These are phyloP conservation scores for Cyrtonyx montezumae DNA, from an alignment of 2,113 vertebrate genomes.

Conservation along the genomic window DNA sequence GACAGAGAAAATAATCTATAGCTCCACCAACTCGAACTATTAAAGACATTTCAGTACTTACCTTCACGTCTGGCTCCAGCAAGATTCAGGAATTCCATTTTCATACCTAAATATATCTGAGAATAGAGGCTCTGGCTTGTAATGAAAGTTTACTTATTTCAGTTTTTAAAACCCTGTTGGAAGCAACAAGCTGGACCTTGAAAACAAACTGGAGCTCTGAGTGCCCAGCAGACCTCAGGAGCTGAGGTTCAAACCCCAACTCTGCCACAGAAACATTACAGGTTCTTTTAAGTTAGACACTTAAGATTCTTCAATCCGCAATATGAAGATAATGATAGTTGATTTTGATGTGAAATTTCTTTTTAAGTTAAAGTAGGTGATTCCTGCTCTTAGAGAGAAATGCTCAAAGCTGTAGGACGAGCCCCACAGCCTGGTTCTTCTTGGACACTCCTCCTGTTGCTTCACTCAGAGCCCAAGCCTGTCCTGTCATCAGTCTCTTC, in stretches of 20 bases:
- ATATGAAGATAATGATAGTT: not conserved
- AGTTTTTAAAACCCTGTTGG: not conserved
- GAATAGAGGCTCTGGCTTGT: conserved; percentile 6
- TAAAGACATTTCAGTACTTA: not conserved
- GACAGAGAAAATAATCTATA: not conserved
- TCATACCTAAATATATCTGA: conserved; percentile 30
- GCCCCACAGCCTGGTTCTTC: not conserved
- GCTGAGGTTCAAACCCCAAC: not conserved
- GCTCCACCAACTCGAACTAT: not conserved
- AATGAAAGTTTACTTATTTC: not conserved
- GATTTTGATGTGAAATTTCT: not conserved
- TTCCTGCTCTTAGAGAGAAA: not conserved
- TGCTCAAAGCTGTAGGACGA: not conserved
- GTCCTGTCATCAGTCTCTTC: no score
- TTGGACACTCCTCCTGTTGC: not conserved
- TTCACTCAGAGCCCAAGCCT: not conserved
- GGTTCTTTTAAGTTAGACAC: not conserved
- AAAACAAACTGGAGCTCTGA: fast-evolving
- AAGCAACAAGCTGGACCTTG: not conserved
- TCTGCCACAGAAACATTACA: not conserved
- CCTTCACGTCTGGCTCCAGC: not conserved
- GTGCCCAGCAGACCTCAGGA: not conserved
- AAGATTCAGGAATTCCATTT: conserved; percentile 18
- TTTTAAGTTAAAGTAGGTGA: no score
- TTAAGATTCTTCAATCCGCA: not conserved